These are phyloP conservation scores for Drosophila dunni DNA, from an alignment of 1,140 invertebrate genomes.

Conservation along the genomic window DNA sequence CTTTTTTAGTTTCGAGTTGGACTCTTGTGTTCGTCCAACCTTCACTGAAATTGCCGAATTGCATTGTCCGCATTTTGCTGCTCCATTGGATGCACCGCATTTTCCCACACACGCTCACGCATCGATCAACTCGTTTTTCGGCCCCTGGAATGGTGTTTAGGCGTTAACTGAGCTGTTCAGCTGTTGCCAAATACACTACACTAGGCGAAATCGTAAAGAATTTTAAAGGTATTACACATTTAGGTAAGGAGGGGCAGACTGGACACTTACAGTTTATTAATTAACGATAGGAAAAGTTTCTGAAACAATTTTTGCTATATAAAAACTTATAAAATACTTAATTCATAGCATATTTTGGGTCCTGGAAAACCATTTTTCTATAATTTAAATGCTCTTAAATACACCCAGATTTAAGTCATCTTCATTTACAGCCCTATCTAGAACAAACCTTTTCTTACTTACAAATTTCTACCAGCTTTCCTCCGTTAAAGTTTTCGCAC, in stretches of 20 bases:
- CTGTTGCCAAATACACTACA: slow-evolving; percentile 20
- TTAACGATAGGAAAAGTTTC: too few species aligned
- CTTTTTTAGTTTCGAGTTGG: slow-evolving; percentile 13
- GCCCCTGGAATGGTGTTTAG: neutral
- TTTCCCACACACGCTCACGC: slow-evolving; percentile 59
- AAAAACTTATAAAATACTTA: too few species aligned
- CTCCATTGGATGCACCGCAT: slow-evolving; percentile 38
- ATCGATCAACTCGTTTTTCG: neutral
- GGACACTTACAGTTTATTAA: too few species aligned
- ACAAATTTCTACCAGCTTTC: neutral
- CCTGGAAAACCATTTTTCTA: too few species aligned
- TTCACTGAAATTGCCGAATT: slow-evolving; percentile 58
- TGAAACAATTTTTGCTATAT: too few species aligned
- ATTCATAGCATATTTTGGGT: too few species aligned
- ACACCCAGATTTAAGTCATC: too few species aligned
- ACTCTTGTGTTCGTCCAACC: slow-evolving; percentile 47
- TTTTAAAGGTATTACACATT: neutral
- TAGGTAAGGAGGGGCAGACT: too few species aligned
- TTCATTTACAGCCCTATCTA: too few species aligned
- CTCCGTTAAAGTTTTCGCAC: slow-evolving; percentile 25
- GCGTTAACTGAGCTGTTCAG: slow-evolving; percentile 15
- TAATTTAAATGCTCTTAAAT: too few species aligned
- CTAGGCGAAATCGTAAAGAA: neutral
- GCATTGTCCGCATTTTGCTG: slow-evolving; percentile 24
- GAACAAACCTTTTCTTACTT: neutral